These are phyloP conservation scores for Trichogramma pretiosum DNA, from an alignment of 1,140 invertebrate genomes.

Conservation along the genomic window DNA sequence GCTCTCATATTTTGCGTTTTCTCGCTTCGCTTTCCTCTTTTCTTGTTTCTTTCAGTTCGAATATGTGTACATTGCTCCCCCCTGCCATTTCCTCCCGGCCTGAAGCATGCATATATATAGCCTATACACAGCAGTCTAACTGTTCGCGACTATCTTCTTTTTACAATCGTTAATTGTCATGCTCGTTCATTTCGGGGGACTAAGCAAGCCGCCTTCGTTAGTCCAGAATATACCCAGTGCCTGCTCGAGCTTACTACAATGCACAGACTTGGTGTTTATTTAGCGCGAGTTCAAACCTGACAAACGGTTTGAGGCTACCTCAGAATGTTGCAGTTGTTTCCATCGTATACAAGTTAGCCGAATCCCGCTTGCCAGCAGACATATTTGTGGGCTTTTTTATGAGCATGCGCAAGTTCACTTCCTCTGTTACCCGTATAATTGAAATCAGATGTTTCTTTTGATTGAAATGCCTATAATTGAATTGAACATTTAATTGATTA, in stretches of 20 bases:
- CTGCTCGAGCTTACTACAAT: slow-evolving; percentile 25
- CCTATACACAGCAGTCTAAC: background rate
- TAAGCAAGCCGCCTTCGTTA: slow-evolving; percentile 9
- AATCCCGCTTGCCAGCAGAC: too few relatives aligned
- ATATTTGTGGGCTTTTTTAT: too few relatives aligned
- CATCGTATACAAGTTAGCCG: slow-evolving; percentile 4
- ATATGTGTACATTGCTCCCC: slow-evolving; percentile 9
- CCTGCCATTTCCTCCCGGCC: slow-evolving; percentile 1
- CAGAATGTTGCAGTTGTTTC: background rate
- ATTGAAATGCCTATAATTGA: too few relatives aligned
- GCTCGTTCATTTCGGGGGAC: slow-evolving; percentile 32
- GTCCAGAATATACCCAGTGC: background rate
- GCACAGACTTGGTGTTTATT: slow-evolving; percentile 33
- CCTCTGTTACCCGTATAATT: too few relatives aligned
- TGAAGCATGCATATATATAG: background rate
- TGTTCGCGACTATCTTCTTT: slow-evolving; percentile 33
- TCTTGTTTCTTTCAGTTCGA: slow-evolving; percentile 29
- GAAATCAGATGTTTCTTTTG: too few relatives aligned
- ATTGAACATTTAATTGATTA: too few relatives aligned
- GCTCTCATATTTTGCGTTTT: slow-evolving; percentile 44
- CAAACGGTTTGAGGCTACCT: slow-evolving; percentile 11
- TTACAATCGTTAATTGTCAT: slow-evolving; percentile 40
- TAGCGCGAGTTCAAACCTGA: slow-evolving; percentile 21
- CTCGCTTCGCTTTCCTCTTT: slow-evolving; percentile 37
- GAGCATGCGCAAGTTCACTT: too few relatives aligned